These are phyloP conservation scores for Tragelaphus scriptus DNA, from an alignment of 2,113 vertebrate species.

Conservation along the genomic window DNA sequence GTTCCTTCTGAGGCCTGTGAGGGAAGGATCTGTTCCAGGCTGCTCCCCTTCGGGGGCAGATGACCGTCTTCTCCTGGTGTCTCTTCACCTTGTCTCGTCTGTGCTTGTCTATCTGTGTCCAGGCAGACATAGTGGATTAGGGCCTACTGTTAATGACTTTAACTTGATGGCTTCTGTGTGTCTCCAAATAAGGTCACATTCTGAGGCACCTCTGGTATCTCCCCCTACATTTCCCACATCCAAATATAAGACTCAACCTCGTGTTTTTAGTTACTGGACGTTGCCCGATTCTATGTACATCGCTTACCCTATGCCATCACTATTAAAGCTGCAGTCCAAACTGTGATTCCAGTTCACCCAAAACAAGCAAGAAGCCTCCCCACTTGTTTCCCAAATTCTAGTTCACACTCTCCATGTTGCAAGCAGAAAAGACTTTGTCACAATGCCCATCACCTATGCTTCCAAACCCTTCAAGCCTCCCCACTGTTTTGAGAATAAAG, in stretches of 20 bases:
- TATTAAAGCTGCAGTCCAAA: background rate
- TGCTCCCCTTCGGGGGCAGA: background rate
- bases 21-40: background rate
- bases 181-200: background rate
- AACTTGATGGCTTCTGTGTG: background rate
- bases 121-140: background rate
- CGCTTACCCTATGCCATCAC: background rate
- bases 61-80: accelerated
- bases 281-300: background rate
- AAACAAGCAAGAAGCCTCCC: background rate
- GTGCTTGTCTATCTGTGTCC: background rate
- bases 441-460: background rate
- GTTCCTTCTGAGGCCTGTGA: background rate
- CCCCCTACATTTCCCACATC: accelerated
- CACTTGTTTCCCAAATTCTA: background rate
- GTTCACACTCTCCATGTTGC: background rate
- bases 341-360: no score
- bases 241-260: background rate
- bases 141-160: background rate
- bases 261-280: background rate
- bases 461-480: background rate
- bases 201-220: background rate
- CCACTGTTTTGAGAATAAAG: background rate
- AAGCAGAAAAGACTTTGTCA: background rate
- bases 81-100: background rate